Evolutionary conservation across 2,797 vertebrate species (phyloP).

Genomic region (Poeciliopsis paucimaculata): DNA sequence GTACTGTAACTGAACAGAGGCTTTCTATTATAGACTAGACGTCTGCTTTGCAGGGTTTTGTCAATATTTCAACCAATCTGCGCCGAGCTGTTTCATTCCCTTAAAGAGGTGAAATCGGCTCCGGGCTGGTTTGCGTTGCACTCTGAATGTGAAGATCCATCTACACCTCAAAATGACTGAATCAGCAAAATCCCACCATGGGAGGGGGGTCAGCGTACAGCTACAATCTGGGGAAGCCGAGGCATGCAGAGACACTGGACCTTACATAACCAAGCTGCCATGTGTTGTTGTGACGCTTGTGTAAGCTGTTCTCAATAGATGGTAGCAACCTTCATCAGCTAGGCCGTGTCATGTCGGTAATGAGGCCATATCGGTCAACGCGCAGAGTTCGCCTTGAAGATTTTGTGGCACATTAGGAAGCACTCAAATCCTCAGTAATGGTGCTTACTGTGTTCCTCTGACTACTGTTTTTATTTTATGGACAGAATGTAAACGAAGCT

Average conservation of each 20-base stretch:
- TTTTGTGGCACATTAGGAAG: constrained; percentile 23
- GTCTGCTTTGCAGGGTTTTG: constrained; percentile 7
- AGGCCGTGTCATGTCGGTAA: constrained; percentile 22
- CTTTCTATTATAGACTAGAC: not conserved
- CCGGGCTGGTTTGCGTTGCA: not conserved
- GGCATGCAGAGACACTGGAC: constrained; percentile 58
- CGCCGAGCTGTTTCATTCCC: constrained; percentile 8
- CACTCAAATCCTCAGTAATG: constrained; percentile 7
- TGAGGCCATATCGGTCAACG: constrained; percentile 12
- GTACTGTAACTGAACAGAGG: not conserved
- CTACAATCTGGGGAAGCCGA: constrained; percentile 51
- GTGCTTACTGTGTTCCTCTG: constrained; percentile 2
- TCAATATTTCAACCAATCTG: constrained; percentile 10
- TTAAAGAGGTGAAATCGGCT: constrained; percentile 20
- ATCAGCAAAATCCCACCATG: constrained; percentile 53
- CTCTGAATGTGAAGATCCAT: constrained; percentile 21
- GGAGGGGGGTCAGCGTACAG: constrained; percentile 51
- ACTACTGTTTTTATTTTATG: constrained; percentile 11
- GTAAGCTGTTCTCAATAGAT: constrained; percentile 61
- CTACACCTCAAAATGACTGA: constrained; percentile 48
- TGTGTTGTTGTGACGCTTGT: constrained; percentile 69
- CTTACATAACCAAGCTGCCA: constrained; percentile 71
- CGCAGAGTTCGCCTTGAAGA: not conserved
- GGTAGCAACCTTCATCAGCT: constrained; percentile 35
- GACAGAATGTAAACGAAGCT: constrained; percentile 33